Evolutionary conservation across 2,888 invertebrate genomes (phyloP), one percentile per base, ranked within the genome.

Genomic region (Chelonus formosanus): DNA sequence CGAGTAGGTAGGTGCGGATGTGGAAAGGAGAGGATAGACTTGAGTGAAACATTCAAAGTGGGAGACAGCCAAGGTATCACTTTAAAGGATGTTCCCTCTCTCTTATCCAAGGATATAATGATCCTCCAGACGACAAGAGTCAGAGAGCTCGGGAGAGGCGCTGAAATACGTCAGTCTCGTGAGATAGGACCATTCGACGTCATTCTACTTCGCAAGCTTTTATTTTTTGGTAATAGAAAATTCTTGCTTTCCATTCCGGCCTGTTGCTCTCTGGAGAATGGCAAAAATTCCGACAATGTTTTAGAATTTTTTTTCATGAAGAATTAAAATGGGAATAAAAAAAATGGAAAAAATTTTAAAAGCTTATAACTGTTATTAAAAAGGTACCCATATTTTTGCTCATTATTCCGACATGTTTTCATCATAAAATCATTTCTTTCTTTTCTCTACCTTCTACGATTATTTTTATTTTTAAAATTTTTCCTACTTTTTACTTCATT

Each of bases 71-170:
- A 65, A 52, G 52, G 63, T 68, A 61, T 63, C 64, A 61, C 67
- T 68, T 71, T 71, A 66, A 68, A 70, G 68, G 66, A 80, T 73
- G 73, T 79, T 79, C 45, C 53, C 52, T 52, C 76, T 74, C 76
- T 78, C 76, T 77, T 78, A 76, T 31, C 44, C 74, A 74, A 73
- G 75, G 75, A 74, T 56, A 76, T 75, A 76, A 78, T 77, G 73
- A 76, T 73, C 74, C 72, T 66, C 65, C 36, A 59, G 63, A 63
- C 61, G 65, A 8, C 31, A 40, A 52, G 53, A 53, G 61, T 61
- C 44, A 53, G 44, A 54, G 7, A 53, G 53, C 5, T 44, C 32
- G 20, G 32, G 31, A 53, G 44, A 43, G 44, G 52, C 34, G 52
- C 34, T 32, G 52, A 52, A 31, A 52, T 52, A 52, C 34, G 55